Evolutionary conservation across 2,113 vertebrate species (phyloP).

Genomic region (Pedetes capensis): DNA sequence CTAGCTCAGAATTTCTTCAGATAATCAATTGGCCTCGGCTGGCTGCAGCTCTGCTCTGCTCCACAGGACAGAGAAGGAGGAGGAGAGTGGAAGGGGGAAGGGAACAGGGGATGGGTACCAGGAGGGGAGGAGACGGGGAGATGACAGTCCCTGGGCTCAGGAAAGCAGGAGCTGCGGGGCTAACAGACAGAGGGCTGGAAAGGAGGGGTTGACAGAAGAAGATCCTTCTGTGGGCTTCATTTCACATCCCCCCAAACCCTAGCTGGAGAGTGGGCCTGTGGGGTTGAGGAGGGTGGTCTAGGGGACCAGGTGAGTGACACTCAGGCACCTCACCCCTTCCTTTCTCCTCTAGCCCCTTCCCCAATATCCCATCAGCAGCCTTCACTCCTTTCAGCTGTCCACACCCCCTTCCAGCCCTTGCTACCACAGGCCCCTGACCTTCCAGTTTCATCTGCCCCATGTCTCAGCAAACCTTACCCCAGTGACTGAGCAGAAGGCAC

Average conservation of each 20-base stretch:
- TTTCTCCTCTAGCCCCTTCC: background rate
- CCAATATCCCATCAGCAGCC: background rate
- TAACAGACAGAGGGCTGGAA: background rate
- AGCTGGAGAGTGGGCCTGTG: background rate
- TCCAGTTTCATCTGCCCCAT: background rate
- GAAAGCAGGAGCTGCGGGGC: background rate
- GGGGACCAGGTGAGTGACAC: background rate
- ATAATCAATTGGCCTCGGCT: conserved; percentile 85
- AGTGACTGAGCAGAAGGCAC: conserved; percentile 28
- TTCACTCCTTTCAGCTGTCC: background rate
- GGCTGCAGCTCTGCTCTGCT: conserved; percentile 50
- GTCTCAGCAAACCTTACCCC: background rate
- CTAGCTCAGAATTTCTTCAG: conserved; percentile 82
- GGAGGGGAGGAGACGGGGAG: background rate
- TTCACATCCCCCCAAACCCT: background rate
- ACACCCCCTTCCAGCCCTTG: too few relatives aligned
- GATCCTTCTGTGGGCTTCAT: background rate
- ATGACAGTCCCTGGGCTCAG: background rate
- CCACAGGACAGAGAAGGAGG: conserved; percentile 11
- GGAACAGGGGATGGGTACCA: background rate
- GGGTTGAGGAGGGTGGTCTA: background rate
- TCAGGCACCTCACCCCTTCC: background rate
- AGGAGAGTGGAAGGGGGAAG: accelerated
- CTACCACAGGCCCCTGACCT: background rate
- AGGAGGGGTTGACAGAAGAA: background rate